Evolutionary conservation across 2,797 vertebrate species (phyloP).

Genomic region (Coluber constrictor): DNA sequence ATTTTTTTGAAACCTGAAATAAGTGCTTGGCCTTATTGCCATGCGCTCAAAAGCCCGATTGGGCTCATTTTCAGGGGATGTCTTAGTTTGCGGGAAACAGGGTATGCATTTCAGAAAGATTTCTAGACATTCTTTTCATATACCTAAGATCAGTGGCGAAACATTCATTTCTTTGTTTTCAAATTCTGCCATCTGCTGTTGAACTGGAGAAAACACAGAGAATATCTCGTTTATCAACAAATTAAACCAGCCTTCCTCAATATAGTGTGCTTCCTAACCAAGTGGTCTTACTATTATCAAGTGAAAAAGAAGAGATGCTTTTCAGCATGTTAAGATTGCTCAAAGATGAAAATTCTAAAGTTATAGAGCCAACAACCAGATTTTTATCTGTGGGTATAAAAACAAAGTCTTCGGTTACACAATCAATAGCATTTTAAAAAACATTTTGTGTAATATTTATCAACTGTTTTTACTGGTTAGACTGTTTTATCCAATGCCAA

Average conservation of each 20-base stretch:
- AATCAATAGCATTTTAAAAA: background rate
- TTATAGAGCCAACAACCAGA: background rate
- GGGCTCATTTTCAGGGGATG: no score
- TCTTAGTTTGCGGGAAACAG: no score
- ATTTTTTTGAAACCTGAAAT: no score
- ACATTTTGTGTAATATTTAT: background rate
- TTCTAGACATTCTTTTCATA: background rate
- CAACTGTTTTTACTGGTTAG: background rate
- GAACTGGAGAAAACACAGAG: background rate
- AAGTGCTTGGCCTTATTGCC: no score
- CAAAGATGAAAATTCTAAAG: background rate
- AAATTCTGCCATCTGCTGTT: conserved; percentile 33
- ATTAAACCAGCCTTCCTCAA: background rate
- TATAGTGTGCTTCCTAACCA: background rate
- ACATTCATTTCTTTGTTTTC: conserved; percentile 14
- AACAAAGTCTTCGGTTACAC: background rate
- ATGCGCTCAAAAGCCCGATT: no score
- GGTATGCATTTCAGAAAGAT: background rate
- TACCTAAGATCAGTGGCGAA: background rate
- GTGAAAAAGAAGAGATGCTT: background rate
- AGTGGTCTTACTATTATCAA: background rate
- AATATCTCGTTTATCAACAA: background rate
- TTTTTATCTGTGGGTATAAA: background rate
- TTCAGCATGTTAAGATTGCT: background rate
- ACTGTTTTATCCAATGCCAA: background rate